These are phyloP conservation scores for Sthenelais limicola DNA, from an alignment of 2,888 invertebrate species.

Conservation along the genomic window DNA sequence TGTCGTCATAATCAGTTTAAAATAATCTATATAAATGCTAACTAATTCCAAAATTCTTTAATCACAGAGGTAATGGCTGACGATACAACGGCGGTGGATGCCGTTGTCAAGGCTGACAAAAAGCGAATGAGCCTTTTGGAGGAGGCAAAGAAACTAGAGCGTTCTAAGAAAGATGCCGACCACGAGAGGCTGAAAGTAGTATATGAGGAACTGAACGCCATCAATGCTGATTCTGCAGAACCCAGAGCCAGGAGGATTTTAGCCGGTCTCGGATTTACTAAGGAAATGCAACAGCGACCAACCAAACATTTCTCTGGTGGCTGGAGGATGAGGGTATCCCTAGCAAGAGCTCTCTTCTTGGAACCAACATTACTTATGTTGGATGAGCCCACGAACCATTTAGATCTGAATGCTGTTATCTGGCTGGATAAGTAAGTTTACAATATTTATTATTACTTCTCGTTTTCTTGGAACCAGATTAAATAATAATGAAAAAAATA, in stretches of 20 bases:
- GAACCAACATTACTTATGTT: constrained; percentile 97
- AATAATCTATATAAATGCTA: neutral
- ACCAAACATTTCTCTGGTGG: constrained; percentile 83
- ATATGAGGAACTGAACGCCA: constrained; percentile 94
- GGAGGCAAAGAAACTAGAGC: constrained; percentile 75
- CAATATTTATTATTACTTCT: no score
- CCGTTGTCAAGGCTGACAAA: constrained; percentile 93
- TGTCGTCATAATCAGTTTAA: neutral
- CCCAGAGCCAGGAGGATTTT: constrained; percentile 95
- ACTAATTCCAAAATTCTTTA: neutral
- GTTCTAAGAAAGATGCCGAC: constrained; percentile 73
- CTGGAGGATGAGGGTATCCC: constrained; percentile 99
- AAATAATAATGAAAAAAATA: no score
- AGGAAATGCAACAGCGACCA: constrained; percentile 86
- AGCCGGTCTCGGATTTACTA: constrained; percentile 93
- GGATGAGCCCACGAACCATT: constrained; percentile 99
- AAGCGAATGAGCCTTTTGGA: constrained; percentile 86
- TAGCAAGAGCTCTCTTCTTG: constrained; percentile 93
- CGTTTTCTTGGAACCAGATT: no score
- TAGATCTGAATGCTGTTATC: constrained; percentile 99
- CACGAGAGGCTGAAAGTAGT: constrained; percentile 83
- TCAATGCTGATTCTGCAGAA: constrained; percentile 98
- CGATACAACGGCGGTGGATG: constrained; percentile 92
- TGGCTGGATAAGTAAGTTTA: constrained; percentile 99
- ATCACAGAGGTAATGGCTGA: constrained; percentile 93